These are phyloP conservation scores for Scylla paramamosain DNA, from an alignment of 1,140 invertebrate species.

Conservation along the genomic window DNA sequence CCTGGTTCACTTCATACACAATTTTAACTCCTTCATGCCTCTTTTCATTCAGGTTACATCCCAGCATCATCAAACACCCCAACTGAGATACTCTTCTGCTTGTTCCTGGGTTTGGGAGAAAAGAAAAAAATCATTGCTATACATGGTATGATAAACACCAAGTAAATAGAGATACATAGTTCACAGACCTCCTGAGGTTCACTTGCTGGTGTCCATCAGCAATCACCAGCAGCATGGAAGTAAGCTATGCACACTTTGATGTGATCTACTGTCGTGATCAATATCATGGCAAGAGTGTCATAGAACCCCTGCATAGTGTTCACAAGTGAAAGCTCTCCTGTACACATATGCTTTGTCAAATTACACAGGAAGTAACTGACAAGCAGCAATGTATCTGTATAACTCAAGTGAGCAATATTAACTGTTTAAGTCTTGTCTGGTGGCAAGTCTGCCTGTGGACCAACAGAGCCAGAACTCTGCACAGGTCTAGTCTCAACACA, in stretches of 20 bases:
- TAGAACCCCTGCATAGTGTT: conserved; percentile 72
- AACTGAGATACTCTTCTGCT: too few relatives aligned
- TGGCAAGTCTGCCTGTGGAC: conserved; percentile 28
- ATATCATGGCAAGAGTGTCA: conserved; percentile 70
- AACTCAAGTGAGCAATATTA: conserved; percentile 49
- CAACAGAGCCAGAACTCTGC: conserved; percentile 35
- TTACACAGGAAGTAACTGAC: conserved; percentile 38
- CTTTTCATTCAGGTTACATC: too few relatives aligned
- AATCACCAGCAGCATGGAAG: conserved; percentile 27
- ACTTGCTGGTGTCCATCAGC: conserved; percentile 44
- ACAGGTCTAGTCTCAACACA: conserved; percentile 64
- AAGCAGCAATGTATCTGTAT: conserved; percentile 53
- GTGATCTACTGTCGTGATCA: conserved; percentile 50
- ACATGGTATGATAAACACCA: conserved; percentile 71
- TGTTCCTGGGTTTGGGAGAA: neutral
- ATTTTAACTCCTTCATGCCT: too few relatives aligned
- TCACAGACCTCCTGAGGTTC: conserved; percentile 73
- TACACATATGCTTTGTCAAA: conserved; percentile 65
- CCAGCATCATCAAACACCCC: too few relatives aligned
- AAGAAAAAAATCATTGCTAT: conserved; percentile 40
- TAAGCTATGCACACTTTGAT: conserved; percentile 68
- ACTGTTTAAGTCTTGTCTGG: conserved; percentile 53
- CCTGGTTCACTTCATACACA: too few relatives aligned
- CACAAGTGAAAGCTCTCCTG: conserved; percentile 56
- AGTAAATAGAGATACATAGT: conserved; percentile 71